These are phyloP conservation scores for Aythya fuligula DNA, from an alignment of 2,797 vertebrate species.

Conservation along the genomic window DNA sequence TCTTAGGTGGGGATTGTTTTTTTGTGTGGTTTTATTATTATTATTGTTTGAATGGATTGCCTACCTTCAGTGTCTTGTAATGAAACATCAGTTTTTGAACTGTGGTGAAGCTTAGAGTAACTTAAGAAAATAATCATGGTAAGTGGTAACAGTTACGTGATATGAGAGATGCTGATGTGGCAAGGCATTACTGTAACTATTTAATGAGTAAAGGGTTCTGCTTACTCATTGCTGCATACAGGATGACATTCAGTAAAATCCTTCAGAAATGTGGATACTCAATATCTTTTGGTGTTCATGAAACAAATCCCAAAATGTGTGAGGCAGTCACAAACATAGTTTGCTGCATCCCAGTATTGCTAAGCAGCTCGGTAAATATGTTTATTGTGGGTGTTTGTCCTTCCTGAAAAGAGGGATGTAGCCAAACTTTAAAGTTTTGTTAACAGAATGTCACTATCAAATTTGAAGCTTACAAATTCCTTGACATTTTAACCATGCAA, in stretches of 20 bases:
- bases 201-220: neutral
- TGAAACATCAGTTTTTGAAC: neutral
- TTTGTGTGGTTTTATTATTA: neutral
- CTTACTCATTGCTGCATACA: neutral
- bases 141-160: neutral
- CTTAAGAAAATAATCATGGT: neutral
- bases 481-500: neutral
- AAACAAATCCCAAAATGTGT: neutral
- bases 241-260: neutral
- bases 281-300: neutral
- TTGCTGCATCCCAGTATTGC: neutral
- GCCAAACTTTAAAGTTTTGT: neutral
- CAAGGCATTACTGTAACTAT: neutral
- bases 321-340: neutral
- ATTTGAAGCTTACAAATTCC: neutral
- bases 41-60: neutral
- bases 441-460: neutral
- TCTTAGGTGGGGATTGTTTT: neutral
- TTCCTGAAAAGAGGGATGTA: neutral
- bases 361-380: neutral
- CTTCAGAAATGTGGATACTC: neutral
- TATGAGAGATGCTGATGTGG: neutral
- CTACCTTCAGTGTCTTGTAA: neutral
- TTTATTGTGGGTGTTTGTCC: neutral
- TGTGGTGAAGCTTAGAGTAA: neutral